A percentile compares a stretch with the other conserved stretches of the same genome.
These are phyloP conservation scores for Ptilodon capucinus DNA, from an alignment of 2,888 invertebrate species.

Conservation along the genomic window DNA sequence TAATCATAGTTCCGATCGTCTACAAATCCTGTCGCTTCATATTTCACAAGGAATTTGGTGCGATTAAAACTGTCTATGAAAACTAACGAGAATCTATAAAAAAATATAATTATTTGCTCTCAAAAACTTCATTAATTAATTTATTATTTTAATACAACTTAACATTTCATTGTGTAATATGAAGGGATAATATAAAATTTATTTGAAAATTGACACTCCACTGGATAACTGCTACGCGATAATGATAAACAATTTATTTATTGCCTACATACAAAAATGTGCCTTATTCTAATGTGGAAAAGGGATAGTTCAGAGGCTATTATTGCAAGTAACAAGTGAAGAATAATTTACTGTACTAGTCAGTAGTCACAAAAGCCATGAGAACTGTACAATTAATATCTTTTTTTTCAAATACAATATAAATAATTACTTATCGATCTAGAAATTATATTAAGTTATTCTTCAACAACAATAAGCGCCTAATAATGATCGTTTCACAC, in stretches of 20 bases:
- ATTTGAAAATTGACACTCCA: conserved; percentile 25
- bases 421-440: conserved; percentile 33
- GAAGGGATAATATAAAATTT: conserved; percentile 21
- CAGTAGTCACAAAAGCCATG: conserved; percentile 27
- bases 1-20: conserved; percentile 35
- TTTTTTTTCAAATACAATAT: conserved; percentile 6
- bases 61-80: conserved; percentile 20
- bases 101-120: conserved; percentile 34
- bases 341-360: conserved; percentile 15
- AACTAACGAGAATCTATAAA: conserved; percentile 29
- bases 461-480: conserved; percentile 22
- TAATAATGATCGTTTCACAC: background rate
- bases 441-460: conserved; percentile 33
- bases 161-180: conserved; percentile 31
- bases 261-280: conserved; percentile 16
- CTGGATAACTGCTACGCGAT: conserved; percentile 20
- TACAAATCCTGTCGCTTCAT: conserved; percentile 33
- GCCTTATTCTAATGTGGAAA: background rate
- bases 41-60: conserved; percentile 38
- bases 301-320: conserved; percentile 10
- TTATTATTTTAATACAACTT: conserved; percentile 13
- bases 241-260: background rate
- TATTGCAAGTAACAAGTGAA: conserved; percentile 15
- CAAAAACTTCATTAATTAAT: conserved; percentile 18
- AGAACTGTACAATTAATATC: conserved; percentile 18